These are phyloP conservation scores for Platygyra sinensis DNA, from an alignment of 64 coral and sea anemone species.

Conservation along the genomic window DNA sequence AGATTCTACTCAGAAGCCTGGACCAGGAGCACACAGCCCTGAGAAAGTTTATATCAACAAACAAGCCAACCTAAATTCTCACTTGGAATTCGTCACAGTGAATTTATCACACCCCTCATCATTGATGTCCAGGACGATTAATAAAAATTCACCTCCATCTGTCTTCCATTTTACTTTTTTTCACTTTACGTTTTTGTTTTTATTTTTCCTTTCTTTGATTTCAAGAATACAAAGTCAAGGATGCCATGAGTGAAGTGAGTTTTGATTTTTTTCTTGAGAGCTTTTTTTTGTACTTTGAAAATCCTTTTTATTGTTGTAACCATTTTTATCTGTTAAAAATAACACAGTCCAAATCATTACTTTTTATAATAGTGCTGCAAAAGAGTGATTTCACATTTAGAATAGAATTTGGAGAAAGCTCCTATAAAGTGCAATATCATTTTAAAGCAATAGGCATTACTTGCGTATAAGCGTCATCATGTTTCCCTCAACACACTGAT, in stretches of 20 bases:
- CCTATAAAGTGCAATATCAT: too few species aligned
- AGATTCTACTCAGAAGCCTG: slow-evolving; percentile 95
- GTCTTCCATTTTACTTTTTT: neutral
- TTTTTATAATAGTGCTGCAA: too few species aligned
- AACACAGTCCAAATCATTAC: too few species aligned
- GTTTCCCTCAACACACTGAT: neutral
- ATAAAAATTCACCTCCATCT: neutral
- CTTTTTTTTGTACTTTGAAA: too few species aligned
- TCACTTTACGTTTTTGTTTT: neutral
- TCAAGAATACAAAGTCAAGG: neutral
- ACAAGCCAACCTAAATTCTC: slow-evolving; percentile 70
- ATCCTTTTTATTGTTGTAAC: too few species aligned
- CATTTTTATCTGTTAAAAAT: too few species aligned
- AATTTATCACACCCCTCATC: slow-evolving; percentile 92
- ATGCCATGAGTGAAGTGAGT: too few species aligned
- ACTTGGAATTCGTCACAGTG: slow-evolving; percentile 95
- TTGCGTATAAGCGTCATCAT: too few species aligned
- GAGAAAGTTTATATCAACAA: slow-evolving; percentile 95
- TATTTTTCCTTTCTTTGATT: neutral
- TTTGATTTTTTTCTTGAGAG: too few species aligned
- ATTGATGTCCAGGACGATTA: slow-evolving; percentile 62
- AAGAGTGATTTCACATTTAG: too few species aligned
- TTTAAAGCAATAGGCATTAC: too few species aligned
- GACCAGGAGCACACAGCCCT: slow-evolving; percentile 96
- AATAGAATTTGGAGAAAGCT: too few species aligned